phyloP scores from a whole-genome alignment of 2,888 invertebrate species.

The Coelinius sp. region DNA sequence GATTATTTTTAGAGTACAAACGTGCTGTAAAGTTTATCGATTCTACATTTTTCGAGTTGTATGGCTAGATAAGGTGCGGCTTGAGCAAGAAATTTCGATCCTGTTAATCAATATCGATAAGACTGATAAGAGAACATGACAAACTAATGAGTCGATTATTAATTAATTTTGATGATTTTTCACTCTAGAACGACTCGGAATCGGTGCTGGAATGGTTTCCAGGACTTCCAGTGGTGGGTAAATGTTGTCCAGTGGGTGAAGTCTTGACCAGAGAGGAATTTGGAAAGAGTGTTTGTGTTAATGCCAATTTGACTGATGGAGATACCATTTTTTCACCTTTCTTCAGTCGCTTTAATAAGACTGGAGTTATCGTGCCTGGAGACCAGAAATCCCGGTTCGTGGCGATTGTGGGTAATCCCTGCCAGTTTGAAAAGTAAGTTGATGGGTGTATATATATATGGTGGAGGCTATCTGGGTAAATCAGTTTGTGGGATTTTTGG shows the following conservation, averaged over 20 bases:
- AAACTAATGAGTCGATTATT: not conserved
- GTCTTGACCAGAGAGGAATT: slow-evolving; percentile 49
- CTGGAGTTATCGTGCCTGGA: slow-evolving; percentile 69
- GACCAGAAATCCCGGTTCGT: slow-evolving; percentile 72
- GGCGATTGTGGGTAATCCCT: slow-evolving; percentile 75
- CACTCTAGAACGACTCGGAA: slow-evolving; percentile 55
- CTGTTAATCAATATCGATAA: not conserved
- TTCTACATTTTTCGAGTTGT: not conserved
- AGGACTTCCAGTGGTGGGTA: slow-evolving; percentile 57
- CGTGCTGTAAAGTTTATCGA: slow-evolving; percentile 24
- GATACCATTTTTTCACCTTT: slow-evolving; percentile 72
- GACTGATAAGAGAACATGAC: slow-evolving; percentile 1
- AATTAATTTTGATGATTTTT: not conserved
- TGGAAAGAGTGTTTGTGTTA: slow-evolving; percentile 46
- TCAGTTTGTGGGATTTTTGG: no score
- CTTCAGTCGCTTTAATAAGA: slow-evolving; percentile 73
- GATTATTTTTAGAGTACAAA: slow-evolving; percentile 34
- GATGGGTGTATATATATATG: not conserved
- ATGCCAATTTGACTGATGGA: slow-evolving; percentile 8
- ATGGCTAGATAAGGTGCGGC: slow-evolving; percentile 14
- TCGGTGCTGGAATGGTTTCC: slow-evolving; percentile 47
- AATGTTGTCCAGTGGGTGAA: slow-evolving; percentile 61
- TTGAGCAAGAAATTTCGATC: not conserved
- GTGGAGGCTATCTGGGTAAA: no score
- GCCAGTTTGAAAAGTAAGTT: slow-evolving; percentile 73